These are phyloP conservation scores for Hydroisotoma schaefferi DNA, from an alignment of 2,888 invertebrate genomes.

Conservation along the genomic window DNA sequence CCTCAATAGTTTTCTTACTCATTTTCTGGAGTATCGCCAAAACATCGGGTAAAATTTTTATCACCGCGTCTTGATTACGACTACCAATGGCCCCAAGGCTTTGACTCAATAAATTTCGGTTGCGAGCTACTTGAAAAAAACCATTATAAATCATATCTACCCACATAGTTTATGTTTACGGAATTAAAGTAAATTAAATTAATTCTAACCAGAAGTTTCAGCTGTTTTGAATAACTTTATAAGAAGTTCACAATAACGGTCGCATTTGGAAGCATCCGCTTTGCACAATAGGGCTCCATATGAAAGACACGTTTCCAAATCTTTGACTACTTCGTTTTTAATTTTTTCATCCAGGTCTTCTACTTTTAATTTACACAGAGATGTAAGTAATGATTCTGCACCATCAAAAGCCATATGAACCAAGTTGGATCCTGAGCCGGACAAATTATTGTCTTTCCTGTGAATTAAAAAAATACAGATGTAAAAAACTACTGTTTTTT, in stretches of 20 bases:
- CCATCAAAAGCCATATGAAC: conserved; percentile 41
- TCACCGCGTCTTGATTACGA: conserved; percentile 59
- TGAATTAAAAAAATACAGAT: neutral
- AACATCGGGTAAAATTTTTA: conserved; percentile 59
- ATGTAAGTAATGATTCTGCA: conserved; percentile 33
- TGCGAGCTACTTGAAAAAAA: conserved; percentile 17
- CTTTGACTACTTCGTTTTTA: conserved; percentile 50
- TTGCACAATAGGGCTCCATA: conserved; percentile 70
- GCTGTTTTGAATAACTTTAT: conserved; percentile 17
- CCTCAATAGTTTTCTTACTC: conserved; percentile 33
- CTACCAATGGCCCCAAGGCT: conserved; percentile 72
- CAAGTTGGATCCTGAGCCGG: conserved; percentile 15
- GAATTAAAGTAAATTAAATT: neutral
- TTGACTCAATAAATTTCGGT: conserved; percentile 61
- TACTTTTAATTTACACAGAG: conserved; percentile 25
- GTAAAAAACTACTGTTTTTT: conserved; percentile 45
- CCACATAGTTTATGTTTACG: neutral
- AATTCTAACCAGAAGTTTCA: conserved; percentile 2
- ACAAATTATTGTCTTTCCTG: neutral
- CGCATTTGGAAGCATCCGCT: conserved; percentile 62
- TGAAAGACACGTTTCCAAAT: conserved; percentile 64
- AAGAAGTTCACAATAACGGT: conserved; percentile 60
- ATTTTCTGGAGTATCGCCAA: conserved; percentile 45
- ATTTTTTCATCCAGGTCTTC: conserved; percentile 65
- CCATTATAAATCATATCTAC: neutral